phyloP scores from a whole-genome alignment of 2,888 invertebrate species.

The Neoaliturus tenellus region DNA sequence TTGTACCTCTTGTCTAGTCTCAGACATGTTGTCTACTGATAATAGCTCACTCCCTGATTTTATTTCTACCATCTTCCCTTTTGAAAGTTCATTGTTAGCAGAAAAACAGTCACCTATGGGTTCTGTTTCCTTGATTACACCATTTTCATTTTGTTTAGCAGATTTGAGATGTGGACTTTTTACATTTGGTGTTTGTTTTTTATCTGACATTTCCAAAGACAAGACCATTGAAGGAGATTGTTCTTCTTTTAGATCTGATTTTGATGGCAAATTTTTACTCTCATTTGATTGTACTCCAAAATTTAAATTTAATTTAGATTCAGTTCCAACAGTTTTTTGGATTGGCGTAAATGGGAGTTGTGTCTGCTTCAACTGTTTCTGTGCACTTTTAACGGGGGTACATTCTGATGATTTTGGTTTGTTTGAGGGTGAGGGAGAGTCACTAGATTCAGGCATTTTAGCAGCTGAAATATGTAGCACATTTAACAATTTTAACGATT shows the following conservation, averaged over 20 bases:
- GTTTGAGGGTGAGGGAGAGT: neutral
- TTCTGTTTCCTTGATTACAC: neutral
- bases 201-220: neutral
- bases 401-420: neutral
- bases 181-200: neutral
- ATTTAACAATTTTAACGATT: neutral
- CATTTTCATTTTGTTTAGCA: neutral
- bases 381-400: constrained; percentile 19
- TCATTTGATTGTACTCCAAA: neutral
- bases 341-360: constrained; percentile 42
- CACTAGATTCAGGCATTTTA: neutral
- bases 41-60: neutral
- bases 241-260: neutral
- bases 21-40: neutral
- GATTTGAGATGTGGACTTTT: no score
- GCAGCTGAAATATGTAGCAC: neutral
- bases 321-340: neutral
- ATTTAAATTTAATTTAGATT: neutral
- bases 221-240: neutral
- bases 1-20: constrained; percentile 6
- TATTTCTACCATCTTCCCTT: neutral
- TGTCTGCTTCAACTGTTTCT: constrained; percentile 33
- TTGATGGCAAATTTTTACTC: neutral
- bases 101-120: neutral
- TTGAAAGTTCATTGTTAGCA: neutral